Evolutionary conservation across 2,888 invertebrate species (phyloP).

Genomic region (Prosopocoilus inquinatus): DNA sequence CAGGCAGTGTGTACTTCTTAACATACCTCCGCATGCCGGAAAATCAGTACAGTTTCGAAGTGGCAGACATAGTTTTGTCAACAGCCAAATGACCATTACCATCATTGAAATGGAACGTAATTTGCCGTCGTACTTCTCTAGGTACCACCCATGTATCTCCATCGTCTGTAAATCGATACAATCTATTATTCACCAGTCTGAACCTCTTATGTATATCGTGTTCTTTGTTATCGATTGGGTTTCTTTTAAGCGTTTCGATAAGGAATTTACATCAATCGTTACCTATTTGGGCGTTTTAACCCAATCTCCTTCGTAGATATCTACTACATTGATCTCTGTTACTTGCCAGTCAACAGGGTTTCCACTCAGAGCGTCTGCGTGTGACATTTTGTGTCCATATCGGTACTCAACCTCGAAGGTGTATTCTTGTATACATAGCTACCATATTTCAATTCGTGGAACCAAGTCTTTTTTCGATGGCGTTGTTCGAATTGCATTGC

Average conservation of each 20-base stretch:
- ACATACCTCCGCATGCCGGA: slow-evolving; percentile 29
- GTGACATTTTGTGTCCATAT: slow-evolving; percentile 33
- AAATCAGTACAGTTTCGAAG: slow-evolving; percentile 30
- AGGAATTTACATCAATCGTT: slow-evolving; percentile 20
- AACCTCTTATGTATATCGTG: slow-evolving; percentile 10
- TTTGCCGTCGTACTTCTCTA: slow-evolving; percentile 7
- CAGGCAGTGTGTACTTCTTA: slow-evolving; percentile 36
- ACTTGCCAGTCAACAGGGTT: slow-evolving; percentile 15
- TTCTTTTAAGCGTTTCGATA: slow-evolving; percentile 14
- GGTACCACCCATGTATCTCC: slow-evolving; percentile 8
- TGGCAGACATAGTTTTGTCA: slow-evolving; percentile 26
- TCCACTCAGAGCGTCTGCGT: slow-evolving; percentile 36
- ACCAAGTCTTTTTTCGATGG: slow-evolving; percentile 27
- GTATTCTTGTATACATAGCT: slow-evolving; percentile 36
- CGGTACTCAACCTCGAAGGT: slow-evolving; percentile 34
- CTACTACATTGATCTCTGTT: background rate
- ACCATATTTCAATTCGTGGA: slow-evolving; percentile 39
- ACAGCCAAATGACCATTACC: slow-evolving; percentile 35
- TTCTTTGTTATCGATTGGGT: slow-evolving; percentile 11
- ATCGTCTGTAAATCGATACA: background rate
- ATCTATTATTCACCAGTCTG: slow-evolving; percentile 1
- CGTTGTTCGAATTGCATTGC: slow-evolving; percentile 27
- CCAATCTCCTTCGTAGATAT: slow-evolving; percentile 24
- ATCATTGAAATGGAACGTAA: slow-evolving; percentile 33
- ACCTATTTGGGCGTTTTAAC: slow-evolving; percentile 27